Evolutionary conservation across 2,797 vertebrate species (phyloP), one percentile per base, ranked within the genome.

Genomic region (Pteronotus mesoamericanus): DNA sequence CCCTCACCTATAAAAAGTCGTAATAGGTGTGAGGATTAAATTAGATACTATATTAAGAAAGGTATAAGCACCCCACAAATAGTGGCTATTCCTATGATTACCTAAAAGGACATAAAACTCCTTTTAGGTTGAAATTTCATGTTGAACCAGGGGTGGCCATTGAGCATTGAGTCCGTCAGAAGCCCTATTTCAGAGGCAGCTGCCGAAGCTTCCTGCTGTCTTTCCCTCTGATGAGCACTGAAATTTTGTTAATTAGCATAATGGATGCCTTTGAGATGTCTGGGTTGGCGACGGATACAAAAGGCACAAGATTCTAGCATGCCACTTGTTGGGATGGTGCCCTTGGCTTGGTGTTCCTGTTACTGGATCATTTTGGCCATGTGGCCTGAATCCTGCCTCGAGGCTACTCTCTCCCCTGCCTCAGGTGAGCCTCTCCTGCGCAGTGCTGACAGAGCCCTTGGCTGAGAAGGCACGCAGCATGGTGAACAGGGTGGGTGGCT

Each of bases 401-500:
- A 34, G 21, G 66, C 37, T 22, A 24, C 22, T 21, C 21, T 24
- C 6, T 53, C 39, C 32, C 59, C 80, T 71, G 84, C 21, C n/a
- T 69, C 37, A 1, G 68, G 74, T 37, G 64, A 83, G 0, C 46
- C 44, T 46, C 44, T 42, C 7, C 1, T 19, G 46, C 4, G 0
- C 0, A 22, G 78, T 42, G 53, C 55, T 64, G 37, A 34, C 0
- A 1, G 59, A 42, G 7, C 34, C 61, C 66, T 19, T 22, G 15
- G 22, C 2, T 19, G 51, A 48, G 39, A 21, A 74, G 69, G 29
- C 11, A 1, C 1, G 29, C 29, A 24, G 9, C 5, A 1, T 19
- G 0, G 0, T 3, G 37, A 69, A 29, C 8, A 39, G 64, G 44
- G 32, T 12, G 11, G 22, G 4, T 26, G 1, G 42, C 22, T 21